These are phyloP conservation scores for Orthonychiurus folsomi DNA, from an alignment of 2,888 invertebrate genomes.

Conservation along the genomic window DNA sequence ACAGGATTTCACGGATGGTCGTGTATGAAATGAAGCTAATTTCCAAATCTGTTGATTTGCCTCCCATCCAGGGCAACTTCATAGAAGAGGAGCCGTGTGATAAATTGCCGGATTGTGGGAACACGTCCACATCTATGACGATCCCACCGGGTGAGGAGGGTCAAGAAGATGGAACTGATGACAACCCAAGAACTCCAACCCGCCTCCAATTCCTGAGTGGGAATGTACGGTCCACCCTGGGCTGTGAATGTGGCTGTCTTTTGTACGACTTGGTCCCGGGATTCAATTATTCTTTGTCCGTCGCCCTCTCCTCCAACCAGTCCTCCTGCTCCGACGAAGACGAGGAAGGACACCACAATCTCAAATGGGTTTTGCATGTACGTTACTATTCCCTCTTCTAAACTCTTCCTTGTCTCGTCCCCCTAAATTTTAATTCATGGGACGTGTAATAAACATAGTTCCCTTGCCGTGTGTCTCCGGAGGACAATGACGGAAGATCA, in stretches of 20 bases:
- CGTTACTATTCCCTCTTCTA: no score
- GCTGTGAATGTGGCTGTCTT: constrained; percentile 39
- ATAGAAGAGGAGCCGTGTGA: constrained; percentile 34
- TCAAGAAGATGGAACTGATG: not conserved
- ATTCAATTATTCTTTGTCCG: constrained; percentile 34
- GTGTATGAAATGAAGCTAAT: no score
- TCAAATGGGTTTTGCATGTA: constrained; percentile 39
- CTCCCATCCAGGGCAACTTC: constrained; percentile 37
- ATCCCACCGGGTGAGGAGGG: not conserved
- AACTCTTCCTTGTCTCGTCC: not conserved
- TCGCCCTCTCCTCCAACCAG: constrained; percentile 36
- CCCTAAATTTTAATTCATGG: not conserved
- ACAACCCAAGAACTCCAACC: not conserved
- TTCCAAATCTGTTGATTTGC: no score
- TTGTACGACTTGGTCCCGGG: constrained; percentile 34
- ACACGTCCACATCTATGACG: constrained; percentile 16
- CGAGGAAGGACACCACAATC: constrained; percentile 35
- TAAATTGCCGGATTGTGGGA: constrained; percentile 26
- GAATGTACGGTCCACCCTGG: constrained; percentile 16
- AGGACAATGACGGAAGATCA: no score
- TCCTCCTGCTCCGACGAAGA: constrained; percentile 36
- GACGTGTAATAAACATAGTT: not conserved
- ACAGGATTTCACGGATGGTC: no score
- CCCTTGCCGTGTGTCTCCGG: no score
- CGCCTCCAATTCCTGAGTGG: constrained; percentile 9